Conservation (phyloP, 2,888 invertebrate genomes). For the Sepioteuthis lessoniana region DNA sequence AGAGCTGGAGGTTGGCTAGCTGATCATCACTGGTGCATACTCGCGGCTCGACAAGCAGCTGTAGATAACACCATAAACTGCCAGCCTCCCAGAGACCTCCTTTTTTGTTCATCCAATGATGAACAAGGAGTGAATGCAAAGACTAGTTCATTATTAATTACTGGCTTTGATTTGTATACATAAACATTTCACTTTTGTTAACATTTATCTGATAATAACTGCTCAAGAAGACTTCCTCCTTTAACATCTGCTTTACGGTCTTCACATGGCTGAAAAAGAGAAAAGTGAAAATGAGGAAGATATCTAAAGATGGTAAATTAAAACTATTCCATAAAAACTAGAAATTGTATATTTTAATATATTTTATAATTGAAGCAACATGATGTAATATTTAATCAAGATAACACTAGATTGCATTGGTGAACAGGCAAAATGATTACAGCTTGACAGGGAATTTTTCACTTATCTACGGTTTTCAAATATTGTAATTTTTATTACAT, state of each 20-base stretch:
- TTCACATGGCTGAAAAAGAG: conserved; percentile 45
- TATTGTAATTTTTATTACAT: no score
- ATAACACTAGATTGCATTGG: no score
- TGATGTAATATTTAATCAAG: no score
- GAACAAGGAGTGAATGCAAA: conserved; percentile 40
- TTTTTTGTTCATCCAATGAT: background rate
- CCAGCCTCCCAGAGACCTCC: conserved; percentile 38
- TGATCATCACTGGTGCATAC: conserved; percentile 33
- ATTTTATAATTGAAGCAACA: no score
- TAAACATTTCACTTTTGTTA: conserved; percentile 46
- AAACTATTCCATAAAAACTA: no score
- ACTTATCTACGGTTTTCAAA: no score
- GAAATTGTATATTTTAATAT: no score
- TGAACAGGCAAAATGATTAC: no score
- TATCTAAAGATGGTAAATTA: no score
- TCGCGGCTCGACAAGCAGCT: conserved; percentile 33
- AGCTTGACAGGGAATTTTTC: no score
- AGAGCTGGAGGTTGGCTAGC: conserved; percentile 10
- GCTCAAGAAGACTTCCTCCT: conserved; percentile 44
- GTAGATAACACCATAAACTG: conserved; percentile 33
- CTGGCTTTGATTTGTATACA: conserved; percentile 37
- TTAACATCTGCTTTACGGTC: conserved; percentile 39
- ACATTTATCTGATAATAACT: conserved; percentile 45
- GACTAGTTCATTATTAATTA: conserved; percentile 44
- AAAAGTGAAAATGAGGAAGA: background rate